These are phyloP conservation scores for Bubalus kerabau DNA, from an alignment of 2,113 vertebrate species.

Conservation along the genomic window DNA sequence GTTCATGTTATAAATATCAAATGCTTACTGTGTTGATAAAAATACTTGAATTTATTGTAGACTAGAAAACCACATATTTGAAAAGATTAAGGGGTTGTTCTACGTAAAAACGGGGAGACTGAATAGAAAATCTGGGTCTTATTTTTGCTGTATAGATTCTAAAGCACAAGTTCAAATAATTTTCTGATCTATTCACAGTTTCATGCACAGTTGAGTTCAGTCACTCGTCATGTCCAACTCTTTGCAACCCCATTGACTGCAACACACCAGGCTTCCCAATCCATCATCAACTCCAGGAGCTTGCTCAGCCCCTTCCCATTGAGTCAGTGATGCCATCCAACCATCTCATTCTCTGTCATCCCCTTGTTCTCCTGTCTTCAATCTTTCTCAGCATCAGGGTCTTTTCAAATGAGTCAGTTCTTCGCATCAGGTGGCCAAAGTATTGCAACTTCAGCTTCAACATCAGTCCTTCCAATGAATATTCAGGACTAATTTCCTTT, in stretches of 20 bases:
- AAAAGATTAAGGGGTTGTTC: neutral
- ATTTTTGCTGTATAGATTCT: neutral
- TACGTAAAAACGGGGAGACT: neutral
- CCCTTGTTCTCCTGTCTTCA: neutral
- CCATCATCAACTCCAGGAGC: neutral
- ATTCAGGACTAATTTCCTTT: neutral
- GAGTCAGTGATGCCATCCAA: neutral
- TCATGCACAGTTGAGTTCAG: neutral
- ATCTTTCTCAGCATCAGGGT: neutral
- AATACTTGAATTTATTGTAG: neutral
- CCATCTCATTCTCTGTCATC: neutral
- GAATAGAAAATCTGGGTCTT: neutral
- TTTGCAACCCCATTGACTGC: neutral
- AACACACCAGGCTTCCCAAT: neutral
- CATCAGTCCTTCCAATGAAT: neutral
- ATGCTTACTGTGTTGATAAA: neutral
- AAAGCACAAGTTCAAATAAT: neutral
- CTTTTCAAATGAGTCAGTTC: neutral
- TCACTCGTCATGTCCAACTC: neutral
- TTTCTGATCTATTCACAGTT: neutral
- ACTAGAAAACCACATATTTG: neutral
- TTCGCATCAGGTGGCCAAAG: neutral
- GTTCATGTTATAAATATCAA: neutral
- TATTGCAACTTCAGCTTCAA: neutral
- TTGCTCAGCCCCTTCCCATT: neutral